Evolutionary conservation across 2,888 invertebrate genomes (phyloP).

Genomic region (Acleris laterana): DNA sequence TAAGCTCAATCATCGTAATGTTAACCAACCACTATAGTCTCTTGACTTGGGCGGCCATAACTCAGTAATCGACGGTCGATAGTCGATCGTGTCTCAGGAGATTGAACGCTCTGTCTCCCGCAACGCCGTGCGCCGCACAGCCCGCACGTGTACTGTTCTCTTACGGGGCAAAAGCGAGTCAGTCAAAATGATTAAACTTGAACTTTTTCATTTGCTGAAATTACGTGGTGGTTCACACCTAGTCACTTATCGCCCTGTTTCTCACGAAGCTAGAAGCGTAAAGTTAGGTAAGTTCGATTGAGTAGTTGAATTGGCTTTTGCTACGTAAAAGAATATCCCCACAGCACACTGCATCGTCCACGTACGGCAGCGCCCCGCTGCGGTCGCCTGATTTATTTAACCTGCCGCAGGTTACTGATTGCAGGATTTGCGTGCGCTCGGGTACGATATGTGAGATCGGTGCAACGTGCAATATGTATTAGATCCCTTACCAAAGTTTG

Average conservation of each 20-base stretch:
- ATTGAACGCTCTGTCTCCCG: slow-evolving; percentile 45
- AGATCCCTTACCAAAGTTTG: not conserved
- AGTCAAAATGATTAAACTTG: too few relatives aligned
- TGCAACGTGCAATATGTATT: slow-evolving; percentile 1
- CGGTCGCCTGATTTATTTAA: slow-evolving; percentile 32
- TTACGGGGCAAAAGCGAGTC: too few relatives aligned
- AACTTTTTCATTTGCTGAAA: not conserved
- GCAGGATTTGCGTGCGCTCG: slow-evolving; percentile 27
- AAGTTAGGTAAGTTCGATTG: too few relatives aligned
- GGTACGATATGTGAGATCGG: slow-evolving; percentile 3
- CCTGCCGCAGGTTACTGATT: slow-evolving; percentile 34
- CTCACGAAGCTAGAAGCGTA: not conserved
- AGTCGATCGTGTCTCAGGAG: slow-evolving; percentile 42
- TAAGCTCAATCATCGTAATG: too few relatives aligned
- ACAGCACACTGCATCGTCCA: too few relatives aligned
- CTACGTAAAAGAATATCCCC: too few relatives aligned
- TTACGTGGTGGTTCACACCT: too few relatives aligned
- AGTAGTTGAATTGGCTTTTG: too few relatives aligned
- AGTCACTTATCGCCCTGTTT: not conserved
- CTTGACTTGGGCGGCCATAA: slow-evolving; percentile 19
- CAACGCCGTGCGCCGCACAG: slow-evolving; percentile 34
- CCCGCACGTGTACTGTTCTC: too few relatives aligned
- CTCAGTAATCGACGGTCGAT: slow-evolving; percentile 44
- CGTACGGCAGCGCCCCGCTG: slow-evolving; percentile 1
- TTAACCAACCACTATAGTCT: slow-evolving; percentile 2